A percentile compares a stretch with the other conserved stretches of the same genome.
These are phyloP conservation scores for Physocephala rufipes DNA, from an alignment of 2,888 invertebrate genomes.

Conservation along the genomic window DNA sequence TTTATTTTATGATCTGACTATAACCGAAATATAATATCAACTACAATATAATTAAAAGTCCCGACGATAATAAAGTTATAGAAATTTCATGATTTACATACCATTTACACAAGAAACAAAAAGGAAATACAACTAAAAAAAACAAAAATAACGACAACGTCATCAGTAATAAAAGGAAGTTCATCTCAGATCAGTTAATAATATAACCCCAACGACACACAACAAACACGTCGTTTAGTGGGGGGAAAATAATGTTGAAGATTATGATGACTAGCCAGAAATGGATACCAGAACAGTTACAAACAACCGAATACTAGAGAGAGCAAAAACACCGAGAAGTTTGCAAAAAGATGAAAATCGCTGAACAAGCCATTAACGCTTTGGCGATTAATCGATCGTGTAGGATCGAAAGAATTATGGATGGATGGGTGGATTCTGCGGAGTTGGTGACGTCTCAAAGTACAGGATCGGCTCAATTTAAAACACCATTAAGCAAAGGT, in stretches of 20 bases:
- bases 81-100: background rate
- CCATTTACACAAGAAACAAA: background rate
- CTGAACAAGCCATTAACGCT: conserved; percentile 56
- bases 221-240: background rate
- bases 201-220: background rate
- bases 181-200: background rate
- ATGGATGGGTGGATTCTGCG: background rate
- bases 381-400: conserved; percentile 62
- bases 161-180: background rate
- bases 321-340: too few species aligned
- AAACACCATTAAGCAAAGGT: background rate
- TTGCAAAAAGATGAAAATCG: conserved; percentile 4
- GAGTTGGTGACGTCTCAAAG: background rate
- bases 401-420: conserved; percentile 40
- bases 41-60: background rate
- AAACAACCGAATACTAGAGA: background rate
- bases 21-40: background rate
- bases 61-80: background rate
- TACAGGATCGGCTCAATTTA: background rate
- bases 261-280: background rate
- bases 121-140: too few species aligned
- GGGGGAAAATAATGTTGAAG: background rate
- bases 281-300: background rate
- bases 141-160: background rate
- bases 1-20: too few species aligned